phyloP scores from a whole-genome alignment of 2,797 vertebrate species.

The Helicolenus hilgendorfi region DNA sequence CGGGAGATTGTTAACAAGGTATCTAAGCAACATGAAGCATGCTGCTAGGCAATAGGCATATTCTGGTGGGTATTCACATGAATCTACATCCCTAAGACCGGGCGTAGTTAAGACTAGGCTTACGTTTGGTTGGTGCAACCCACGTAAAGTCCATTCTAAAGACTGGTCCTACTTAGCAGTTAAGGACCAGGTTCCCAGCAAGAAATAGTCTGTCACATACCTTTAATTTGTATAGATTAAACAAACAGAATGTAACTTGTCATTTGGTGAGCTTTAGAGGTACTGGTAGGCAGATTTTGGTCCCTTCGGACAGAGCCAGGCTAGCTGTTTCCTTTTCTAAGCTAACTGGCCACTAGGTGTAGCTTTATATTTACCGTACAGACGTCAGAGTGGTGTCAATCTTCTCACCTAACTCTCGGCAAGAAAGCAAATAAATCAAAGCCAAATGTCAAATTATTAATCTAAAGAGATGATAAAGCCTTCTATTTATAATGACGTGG shows the following conservation, averaged over 20 bases:
- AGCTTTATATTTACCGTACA: neutral
- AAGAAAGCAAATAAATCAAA: neutral
- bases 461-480: neutral
- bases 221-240: neutral
- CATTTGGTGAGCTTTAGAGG: neutral
- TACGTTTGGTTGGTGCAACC: too few species aligned
- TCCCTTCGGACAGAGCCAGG: neutral
- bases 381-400: neutral
- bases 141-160: too few species aligned
- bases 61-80: neutral
- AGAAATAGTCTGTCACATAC: neutral
- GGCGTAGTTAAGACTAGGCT: too few species aligned
- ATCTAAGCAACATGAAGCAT: neutral
- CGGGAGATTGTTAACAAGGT: neutral
- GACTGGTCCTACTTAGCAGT: too few species aligned
- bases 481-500: neutral
- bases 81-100: neutral
- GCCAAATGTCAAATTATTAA: neutral
- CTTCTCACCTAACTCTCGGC: neutral
- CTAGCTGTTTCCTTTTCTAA: neutral
- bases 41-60: neutral
- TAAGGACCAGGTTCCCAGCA: neutral
- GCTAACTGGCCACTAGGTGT: neutral
- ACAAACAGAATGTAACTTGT: neutral
- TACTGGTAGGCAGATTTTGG: neutral